Evolutionary conservation across 2,888 invertebrate genomes (phyloP).

Genomic region (Tenthredo livida): DNA sequence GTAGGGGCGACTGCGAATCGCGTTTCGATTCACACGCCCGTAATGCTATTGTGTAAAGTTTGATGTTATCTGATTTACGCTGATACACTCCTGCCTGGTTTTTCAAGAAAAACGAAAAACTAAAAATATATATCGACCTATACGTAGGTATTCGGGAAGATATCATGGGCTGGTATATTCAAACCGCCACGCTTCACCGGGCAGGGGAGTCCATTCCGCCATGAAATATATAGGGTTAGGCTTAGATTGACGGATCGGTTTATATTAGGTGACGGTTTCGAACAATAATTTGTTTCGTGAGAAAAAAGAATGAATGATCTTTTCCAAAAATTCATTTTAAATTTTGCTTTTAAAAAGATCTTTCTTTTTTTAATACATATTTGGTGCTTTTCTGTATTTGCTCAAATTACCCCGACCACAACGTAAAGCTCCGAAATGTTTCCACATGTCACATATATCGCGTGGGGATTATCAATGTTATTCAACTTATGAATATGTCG

Average conservation of each 20-base stretch:
- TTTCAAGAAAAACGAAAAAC: not conserved
- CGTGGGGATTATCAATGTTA: constrained; percentile 5
- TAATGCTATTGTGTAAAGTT: constrained; percentile 43
- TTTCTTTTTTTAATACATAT: not conserved
- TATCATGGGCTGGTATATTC: not conserved
- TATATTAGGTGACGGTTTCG: not conserved
- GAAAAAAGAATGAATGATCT: not conserved
- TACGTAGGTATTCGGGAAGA: not conserved
- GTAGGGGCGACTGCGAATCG: constrained; percentile 12
- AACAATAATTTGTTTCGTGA: not conserved
- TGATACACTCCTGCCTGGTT: constrained; percentile 28
- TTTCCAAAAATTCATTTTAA: not conserved
- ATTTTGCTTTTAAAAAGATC: not conserved
- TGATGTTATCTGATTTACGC: constrained; percentile 46
- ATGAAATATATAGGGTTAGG: not conserved
- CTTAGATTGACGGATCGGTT: constrained; percentile 31
- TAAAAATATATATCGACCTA: not conserved
- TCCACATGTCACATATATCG: not conserved
- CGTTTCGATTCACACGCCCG: constrained; percentile 30
- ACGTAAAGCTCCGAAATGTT: not conserved
- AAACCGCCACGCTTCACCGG: not conserved
- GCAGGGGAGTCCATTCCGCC: not conserved
- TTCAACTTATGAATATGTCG: not conserved
- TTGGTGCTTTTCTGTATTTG: not conserved
- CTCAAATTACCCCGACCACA: not conserved